phyloP scores from a whole-genome alignment of 2,888 invertebrate genomes.

The Eristalis pertinax region DNA sequence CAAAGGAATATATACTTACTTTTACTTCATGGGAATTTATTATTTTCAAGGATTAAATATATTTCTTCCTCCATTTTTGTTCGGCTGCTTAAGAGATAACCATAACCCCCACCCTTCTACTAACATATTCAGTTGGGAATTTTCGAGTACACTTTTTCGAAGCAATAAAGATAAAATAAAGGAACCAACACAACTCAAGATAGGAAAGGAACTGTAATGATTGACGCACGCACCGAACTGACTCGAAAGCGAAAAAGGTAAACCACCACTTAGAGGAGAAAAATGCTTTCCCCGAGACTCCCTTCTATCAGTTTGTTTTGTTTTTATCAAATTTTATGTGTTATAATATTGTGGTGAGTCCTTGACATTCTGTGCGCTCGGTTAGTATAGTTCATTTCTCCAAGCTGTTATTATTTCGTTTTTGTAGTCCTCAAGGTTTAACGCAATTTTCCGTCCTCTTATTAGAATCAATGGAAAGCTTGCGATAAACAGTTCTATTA shows the following conservation, averaged over 20 bases:
- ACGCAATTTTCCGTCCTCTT: slow-evolving; percentile 34
- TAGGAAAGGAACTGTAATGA: slow-evolving; percentile 32
- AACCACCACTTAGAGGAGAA: slow-evolving; percentile 10
- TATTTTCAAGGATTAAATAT: slow-evolving; percentile 65
- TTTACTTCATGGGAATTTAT: slow-evolving; percentile 60
- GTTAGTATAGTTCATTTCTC: slow-evolving; percentile 1
- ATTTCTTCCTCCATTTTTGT: slow-evolving; percentile 40
- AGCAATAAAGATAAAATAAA: slow-evolving; percentile 66
- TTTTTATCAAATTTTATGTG: slow-evolving; percentile 69
- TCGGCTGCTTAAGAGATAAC: slow-evolving; percentile 57
- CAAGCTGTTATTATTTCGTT: neutral
- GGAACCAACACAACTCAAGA: slow-evolving; percentile 39
- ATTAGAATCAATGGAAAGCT: slow-evolving; percentile 42
- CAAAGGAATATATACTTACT: slow-evolving; percentile 23
- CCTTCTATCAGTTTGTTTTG: slow-evolving; percentile 47
- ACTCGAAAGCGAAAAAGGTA: slow-evolving; percentile 29
- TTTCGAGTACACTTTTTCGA: slow-evolving; percentile 58
- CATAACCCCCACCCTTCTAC: slow-evolving; percentile 49
- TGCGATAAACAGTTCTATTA: slow-evolving; percentile 37
- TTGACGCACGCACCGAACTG: slow-evolving; percentile 63
- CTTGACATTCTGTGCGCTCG: slow-evolving; percentile 13
- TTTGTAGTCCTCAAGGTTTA: slow-evolving; percentile 16
- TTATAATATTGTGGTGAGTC: slow-evolving; percentile 35
- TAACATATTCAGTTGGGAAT: slow-evolving; percentile 62
- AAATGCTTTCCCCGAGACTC: slow-evolving; percentile 32